These are phyloP conservation scores for Drosophila kokeensis DNA, from an alignment of 2,888 invertebrate genomes.

Conservation along the genomic window DNA sequence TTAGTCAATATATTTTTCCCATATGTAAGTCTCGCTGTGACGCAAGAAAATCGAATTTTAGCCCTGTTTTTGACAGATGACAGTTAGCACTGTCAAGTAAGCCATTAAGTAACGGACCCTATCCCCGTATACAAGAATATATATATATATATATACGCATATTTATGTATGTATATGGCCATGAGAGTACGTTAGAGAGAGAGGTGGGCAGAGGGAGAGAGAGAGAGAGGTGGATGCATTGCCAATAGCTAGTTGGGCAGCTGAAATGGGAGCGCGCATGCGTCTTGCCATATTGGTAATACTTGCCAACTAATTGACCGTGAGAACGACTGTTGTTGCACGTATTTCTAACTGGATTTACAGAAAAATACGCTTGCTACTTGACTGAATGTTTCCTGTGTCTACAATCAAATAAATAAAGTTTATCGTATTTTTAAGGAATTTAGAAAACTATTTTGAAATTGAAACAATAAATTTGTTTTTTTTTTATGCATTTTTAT, in stretches of 20 bases:
- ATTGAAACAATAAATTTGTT: background rate
- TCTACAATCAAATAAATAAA: background rate
- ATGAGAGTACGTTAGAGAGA: constrained; percentile 25
- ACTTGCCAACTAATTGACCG: constrained; percentile 52
- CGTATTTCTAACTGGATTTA: constrained; percentile 11
- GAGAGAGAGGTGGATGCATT: constrained; percentile 21
- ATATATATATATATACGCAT: constrained; percentile 9
- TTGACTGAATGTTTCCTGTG: background rate
- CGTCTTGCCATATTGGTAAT: constrained; percentile 47
- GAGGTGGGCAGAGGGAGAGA: background rate
- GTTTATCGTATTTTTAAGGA: background rate
- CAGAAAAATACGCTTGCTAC: background rate
- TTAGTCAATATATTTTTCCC: background rate
- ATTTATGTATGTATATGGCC: constrained; percentile 37
- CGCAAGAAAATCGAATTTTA: constrained; percentile 13
- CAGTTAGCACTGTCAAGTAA: constrained; percentile 20
- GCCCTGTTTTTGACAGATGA: constrained; percentile 19
- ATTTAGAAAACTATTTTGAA: background rate
- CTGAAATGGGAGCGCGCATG: constrained; percentile 47
- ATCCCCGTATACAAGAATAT: constrained; percentile 5
- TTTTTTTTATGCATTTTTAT: no score
- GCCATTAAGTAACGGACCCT: constrained; percentile 26
- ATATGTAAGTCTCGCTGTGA: background rate
- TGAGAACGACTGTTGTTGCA: constrained; percentile 38
- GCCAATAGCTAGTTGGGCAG: constrained; percentile 40